Evolutionary conservation across 2,888 invertebrate genomes (phyloP), one percentile per base, ranked within the genome.

Genomic region (Mystacides longicornis): DNA sequence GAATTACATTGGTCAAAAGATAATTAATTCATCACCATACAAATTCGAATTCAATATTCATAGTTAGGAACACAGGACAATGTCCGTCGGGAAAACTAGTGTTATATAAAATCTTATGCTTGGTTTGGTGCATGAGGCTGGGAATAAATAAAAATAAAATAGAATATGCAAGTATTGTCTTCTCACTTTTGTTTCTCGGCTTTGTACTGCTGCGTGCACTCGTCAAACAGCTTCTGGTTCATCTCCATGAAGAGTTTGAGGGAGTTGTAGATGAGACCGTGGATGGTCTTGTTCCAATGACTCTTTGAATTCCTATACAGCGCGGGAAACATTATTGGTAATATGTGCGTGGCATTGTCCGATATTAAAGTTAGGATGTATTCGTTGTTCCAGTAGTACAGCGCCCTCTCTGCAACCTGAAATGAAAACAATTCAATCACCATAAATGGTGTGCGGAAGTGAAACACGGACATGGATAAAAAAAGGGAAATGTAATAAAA

Each of bases 371-470:
- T 95, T 89, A 98, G 91, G 71, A 99, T 96, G 79, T 99, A 99
- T 80, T 99, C 99, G 76, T 99, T 99, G 82, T 99, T 99, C 98
- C 98, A 99, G 79, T 94, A 97, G 79, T 97, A 99, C 61, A 99
- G 80, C 55, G 99, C 98, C 68, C 99, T 85, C 74, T 99, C 99
- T 54, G 99, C 98, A 66, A 98, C 97, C 93, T 97, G 69, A 0
- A 67, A 64, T 42, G 51, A 46, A 5, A 48, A 23, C 21, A 23
- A n/a, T n/a, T n/a, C n/a, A n/a, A n/a, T n/a, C n/a, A n/a, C n/a
- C n/a, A n/a, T n/a, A n/a, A n/a, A n/a, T n/a, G n/a, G n/a, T n/a
- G n/a, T n/a, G n/a, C n/a, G n/a, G n/a, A n/a, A n/a, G n/a, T n/a
- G n/a, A n/a, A n/a, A n/a, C n/a, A n/a, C n/a, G n/a, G n/a, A n/a